Percentiles rank a stretch among this genome's conserved stretches.
Evolutionary conservation across 2,888 invertebrate genomes (phyloP).

Genomic region (Cephus pulcher): DNA sequence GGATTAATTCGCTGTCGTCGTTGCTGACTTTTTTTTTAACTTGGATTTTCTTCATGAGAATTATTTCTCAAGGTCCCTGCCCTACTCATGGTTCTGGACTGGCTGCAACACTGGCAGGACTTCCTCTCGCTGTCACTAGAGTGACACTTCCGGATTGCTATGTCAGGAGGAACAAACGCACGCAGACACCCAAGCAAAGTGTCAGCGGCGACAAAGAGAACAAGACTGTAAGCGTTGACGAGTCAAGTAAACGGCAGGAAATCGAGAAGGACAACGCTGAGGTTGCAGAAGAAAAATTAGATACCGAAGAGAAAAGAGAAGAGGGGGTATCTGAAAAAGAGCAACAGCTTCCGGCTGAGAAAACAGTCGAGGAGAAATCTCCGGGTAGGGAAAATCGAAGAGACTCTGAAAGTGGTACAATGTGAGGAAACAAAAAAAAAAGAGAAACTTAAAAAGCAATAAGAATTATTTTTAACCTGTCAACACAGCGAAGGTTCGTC

Average conservation of each 20-base stretch:
- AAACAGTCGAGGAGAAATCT: not conserved
- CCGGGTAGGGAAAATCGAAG: not conserved
- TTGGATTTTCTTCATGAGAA: not conserved
- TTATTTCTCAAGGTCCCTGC: conserved; percentile 26
- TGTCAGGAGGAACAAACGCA: conserved; percentile 40
- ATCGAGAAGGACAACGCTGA: not conserved
- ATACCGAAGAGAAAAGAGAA: not conserved
- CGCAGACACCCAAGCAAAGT: conserved; percentile 31
- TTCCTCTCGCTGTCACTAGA: conserved; percentile 34
- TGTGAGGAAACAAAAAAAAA: not conserved
- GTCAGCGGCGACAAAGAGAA: not conserved
- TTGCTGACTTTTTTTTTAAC: not conserved
- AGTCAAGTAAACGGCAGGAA: not conserved
- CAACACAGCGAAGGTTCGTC: not conserved
- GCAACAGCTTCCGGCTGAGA: not conserved
- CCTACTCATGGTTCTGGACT: conserved; percentile 30
- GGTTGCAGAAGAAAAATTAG: not conserved
- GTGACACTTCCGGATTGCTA: conserved; percentile 25
- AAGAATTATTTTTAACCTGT: not conserved
- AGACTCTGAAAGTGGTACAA: not conserved
- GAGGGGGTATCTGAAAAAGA: not conserved
- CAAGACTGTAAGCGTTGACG: not conserved
- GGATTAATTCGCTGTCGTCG: not conserved
- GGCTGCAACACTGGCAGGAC: conserved; percentile 27
- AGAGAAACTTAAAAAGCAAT: not conserved